Evolutionary conservation across 1,140 invertebrate species (phyloP), one percentile per base, ranked within the genome.

Genomic region (Subanguina moxae): DNA sequence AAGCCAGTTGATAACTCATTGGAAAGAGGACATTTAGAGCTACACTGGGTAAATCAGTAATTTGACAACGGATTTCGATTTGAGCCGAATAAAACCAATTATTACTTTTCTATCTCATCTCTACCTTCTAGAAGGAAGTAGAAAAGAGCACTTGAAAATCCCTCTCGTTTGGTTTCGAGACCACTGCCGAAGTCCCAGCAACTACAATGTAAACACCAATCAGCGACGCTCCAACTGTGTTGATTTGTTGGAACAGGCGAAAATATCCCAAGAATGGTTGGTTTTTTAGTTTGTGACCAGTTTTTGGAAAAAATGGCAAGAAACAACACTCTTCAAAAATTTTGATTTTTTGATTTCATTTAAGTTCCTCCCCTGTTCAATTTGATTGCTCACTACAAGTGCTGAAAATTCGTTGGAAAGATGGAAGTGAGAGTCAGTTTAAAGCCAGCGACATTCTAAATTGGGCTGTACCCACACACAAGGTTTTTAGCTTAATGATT

Each of bases 91-190:
- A n/a, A n/a, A n/a, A n/a, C n/a, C n/a, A n/a, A n/a, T n/a, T n/a
- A n/a, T n/a, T n/a, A n/a, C n/a, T n/a, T n/a, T n/a, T n/a, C n/a
- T n/a, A n/a, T 38, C 11, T 38, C 11, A 38, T 38, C 11, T 64
- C 9, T 38, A 5, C 32, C 3, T 11, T 11, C 11, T 38, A 38
- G 32, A 38, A 5, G 32, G 11, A 5, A 11, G 3, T 38, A 38
- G 11, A 38, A 38, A 38, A 5, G 32, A 38, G 11, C 3, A 38
- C 3, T 57, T 72, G 7, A 43, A 69, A 17, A 70, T 73, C 27
- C 78, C 78, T 9, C 57, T 80, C 7, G 76, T 82, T 21, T 80
- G 78, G 78, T 63, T 80, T n/a, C 46, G 77, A 25, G 78, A 80
- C 58, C 78, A 80, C 59, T 80, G 79, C 45, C 66, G 76, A 7